Evolutionary conservation across 2,113 vertebrate species (phyloP).

Genomic region (Balaenoptera acutorostrata): DNA sequence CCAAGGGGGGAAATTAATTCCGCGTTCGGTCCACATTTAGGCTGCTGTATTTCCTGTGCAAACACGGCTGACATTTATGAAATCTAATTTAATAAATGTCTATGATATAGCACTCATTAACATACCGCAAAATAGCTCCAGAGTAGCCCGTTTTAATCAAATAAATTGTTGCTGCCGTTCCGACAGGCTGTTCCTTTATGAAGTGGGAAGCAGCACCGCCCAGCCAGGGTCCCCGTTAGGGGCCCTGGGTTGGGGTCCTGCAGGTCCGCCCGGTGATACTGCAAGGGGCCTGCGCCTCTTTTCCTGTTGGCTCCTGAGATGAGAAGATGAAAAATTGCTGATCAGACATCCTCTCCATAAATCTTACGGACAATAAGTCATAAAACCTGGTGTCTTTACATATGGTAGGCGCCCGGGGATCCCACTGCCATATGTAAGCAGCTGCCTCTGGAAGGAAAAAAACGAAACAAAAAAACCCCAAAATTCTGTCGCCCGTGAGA

Average conservation of each 20-base stretch:
- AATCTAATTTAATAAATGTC: conserved; percentile 72
- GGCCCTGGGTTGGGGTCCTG: not conserved
- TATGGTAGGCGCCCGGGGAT: conserved; percentile 78
- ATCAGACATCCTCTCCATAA: conserved; percentile 90
- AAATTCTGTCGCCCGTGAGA: conserved; percentile 5
- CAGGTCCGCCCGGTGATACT: not conserved
- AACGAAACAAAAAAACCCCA: not conserved
- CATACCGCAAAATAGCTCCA: conserved; percentile 62
- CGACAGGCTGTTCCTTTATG: conserved; percentile 43
- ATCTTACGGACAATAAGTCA: conserved; percentile 88
- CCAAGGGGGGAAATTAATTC: conserved; percentile 5
- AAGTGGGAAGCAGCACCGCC: not conserved
- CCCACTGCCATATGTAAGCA: conserved; percentile 77
- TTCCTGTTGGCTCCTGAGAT: conserved; percentile 66
- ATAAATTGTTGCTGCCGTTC: conserved; percentile 60
- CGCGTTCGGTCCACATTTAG: not conserved
- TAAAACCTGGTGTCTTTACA: conserved; percentile 88
- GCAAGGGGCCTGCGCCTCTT: conserved; percentile 1
- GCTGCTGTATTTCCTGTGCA: conserved; percentile 62
- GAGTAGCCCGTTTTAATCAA: conserved; percentile 69
- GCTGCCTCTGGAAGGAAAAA: conserved; percentile 22
- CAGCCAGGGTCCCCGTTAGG: rapidly evolving
- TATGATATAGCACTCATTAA: conserved; percentile 66
- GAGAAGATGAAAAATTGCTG: conserved; percentile 89
- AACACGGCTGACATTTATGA: conserved; percentile 65